Evolutionary conservation across 1,140 invertebrate species (phyloP).

Genomic region (Brachionus calyciflorus): DNA sequence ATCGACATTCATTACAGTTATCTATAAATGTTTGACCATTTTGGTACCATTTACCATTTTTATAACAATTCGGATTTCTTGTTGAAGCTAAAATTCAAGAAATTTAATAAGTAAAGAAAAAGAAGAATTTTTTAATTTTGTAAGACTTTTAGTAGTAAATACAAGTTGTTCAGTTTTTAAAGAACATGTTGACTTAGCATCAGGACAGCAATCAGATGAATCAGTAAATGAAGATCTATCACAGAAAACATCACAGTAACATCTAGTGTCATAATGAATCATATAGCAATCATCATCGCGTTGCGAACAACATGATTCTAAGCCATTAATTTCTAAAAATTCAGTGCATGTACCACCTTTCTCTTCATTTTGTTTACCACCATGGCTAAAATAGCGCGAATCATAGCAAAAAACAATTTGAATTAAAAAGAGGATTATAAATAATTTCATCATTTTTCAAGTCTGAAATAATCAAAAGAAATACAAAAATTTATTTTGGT

Average conservation of each 20-base stretch:
- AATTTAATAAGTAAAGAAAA: neutral
- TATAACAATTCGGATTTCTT: neutral
- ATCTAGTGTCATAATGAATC: slow-evolving; percentile 72
- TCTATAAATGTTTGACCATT: neutral
- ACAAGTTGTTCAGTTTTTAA: neutral
- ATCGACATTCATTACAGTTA: slow-evolving; percentile 38
- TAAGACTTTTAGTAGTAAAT: slow-evolving; percentile 12
- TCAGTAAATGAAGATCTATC: slow-evolving; percentile 63
- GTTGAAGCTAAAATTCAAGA: neutral
- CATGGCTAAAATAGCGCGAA: slow-evolving; percentile 36
- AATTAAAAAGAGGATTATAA: no score
- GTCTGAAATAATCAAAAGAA: no score
- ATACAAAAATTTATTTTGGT: no score
- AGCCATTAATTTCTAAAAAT: slow-evolving; percentile 16
- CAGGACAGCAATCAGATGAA: slow-evolving; percentile 76
- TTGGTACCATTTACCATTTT: neutral
- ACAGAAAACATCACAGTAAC: slow-evolving; percentile 91
- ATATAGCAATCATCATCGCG: slow-evolving; percentile 70
- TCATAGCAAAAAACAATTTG: neutral
- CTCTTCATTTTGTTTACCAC: neutral
- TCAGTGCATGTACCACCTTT: slow-evolving; percentile 29
- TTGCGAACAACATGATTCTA: slow-evolving; percentile 11
- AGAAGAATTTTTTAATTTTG: neutral
- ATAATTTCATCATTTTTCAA: no score
- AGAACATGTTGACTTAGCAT: slow-evolving; percentile 71